Conservation (phyloP, 1,140 invertebrate species). For the Drosophila nasuta region DNA sequence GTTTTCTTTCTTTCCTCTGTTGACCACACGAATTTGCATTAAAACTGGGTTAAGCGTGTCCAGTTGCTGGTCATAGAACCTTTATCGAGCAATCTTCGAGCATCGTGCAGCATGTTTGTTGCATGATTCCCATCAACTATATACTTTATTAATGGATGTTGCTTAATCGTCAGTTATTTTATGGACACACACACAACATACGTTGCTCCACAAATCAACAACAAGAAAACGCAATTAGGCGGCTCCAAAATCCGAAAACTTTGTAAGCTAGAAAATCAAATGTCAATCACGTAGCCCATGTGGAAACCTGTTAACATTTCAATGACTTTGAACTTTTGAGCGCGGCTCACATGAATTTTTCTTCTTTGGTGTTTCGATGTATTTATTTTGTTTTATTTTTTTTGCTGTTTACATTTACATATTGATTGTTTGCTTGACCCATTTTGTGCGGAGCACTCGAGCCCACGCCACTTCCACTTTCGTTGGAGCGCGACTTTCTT, state of each 20-base stretch:
- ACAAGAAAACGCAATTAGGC: slow-evolving; percentile 77
- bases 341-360: slow-evolving; percentile 10
- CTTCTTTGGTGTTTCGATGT: slow-evolving; percentile 9
- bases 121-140: slow-evolving; percentile 4
- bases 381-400: background rate
- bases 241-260: slow-evolving; percentile 7
- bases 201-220: slow-evolving; percentile 13
- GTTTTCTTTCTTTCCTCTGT: slow-evolving; percentile 19
- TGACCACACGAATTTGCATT: slow-evolving; percentile 41
- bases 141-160: background rate
- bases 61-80: slow-evolving; percentile 41
- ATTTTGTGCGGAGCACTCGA: slow-evolving; percentile 63
- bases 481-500: slow-evolving; percentile 72
- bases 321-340: slow-evolving; percentile 78
- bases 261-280: slow-evolving; percentile 57
- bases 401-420: slow-evolving; percentile 59
- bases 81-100: too few relatives aligned
- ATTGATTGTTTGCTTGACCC: slow-evolving; percentile 76
- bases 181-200: slow-evolving; percentile 26
- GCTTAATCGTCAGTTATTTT: slow-evolving; percentile 17
- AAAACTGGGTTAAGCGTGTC: slow-evolving; percentile 74
- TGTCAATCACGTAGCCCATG: slow-evolving; percentile 65
- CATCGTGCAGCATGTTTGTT: slow-evolving; percentile 5
- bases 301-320: slow-evolving; percentile 75
- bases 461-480: slow-evolving; percentile 80